These are phyloP conservation scores for Serilophus lunatus DNA, from an alignment of 2,113 vertebrate genomes.

Conservation along the genomic window DNA sequence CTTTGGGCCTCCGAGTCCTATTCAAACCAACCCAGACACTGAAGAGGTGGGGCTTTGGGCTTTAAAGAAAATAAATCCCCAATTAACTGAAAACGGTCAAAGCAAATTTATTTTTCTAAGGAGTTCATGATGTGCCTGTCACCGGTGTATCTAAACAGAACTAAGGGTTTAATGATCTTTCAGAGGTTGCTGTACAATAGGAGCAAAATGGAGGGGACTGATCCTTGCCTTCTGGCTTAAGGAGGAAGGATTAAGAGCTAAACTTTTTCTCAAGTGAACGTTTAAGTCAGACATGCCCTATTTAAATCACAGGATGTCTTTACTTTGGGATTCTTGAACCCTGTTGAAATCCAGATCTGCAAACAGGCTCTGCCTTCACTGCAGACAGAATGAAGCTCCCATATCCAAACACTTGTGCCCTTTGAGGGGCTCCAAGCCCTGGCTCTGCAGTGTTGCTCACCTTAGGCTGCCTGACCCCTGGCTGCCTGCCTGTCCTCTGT, in stretches of 20 bases:
- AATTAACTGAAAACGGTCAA: background rate
- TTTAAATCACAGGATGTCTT: background rate
- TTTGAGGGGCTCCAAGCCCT: background rate
- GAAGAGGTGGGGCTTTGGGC: background rate
- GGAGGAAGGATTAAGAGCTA: background rate
- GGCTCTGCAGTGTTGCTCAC: background rate
- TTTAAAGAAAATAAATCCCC: conserved; percentile 1
- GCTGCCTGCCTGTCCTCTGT: background rate
- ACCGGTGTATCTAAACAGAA: background rate
- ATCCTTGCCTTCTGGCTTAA: background rate
- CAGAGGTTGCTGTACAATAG: background rate
- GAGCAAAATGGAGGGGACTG: background rate
- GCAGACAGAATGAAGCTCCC: background rate
- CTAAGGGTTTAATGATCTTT: background rate
- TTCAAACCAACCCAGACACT: background rate
- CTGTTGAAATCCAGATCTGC: background rate
- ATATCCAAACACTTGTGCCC: background rate
- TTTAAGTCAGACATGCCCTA: background rate
- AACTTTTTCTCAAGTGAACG: background rate
- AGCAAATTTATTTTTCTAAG: conserved; percentile 14
- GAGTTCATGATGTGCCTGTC: background rate
- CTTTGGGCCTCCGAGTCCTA: background rate
- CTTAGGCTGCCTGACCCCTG: rapidly evolving
- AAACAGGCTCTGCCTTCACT: background rate
- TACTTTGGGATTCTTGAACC: background rate